These are phyloP conservation scores for Dynastes grantii DNA, from an alignment of 2,888 invertebrate genomes.

Conservation along the genomic window DNA sequence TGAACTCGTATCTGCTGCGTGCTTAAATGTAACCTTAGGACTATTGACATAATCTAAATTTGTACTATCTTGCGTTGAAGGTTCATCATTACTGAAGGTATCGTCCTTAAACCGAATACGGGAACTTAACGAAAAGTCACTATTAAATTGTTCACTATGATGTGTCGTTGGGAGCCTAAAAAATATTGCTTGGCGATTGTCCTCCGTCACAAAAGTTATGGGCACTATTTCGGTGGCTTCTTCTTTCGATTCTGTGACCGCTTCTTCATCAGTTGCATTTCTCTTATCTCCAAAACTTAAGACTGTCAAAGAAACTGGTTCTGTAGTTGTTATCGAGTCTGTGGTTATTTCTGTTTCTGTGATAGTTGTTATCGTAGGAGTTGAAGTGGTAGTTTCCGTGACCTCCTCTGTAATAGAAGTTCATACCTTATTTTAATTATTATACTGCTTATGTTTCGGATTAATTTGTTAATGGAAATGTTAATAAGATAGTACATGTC, in stretches of 20 bases:
- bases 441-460: slow-evolving; percentile 38
- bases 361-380: slow-evolving; percentile 32
- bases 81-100: slow-evolving; percentile 47
- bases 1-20: slow-evolving; percentile 42
- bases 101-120: slow-evolving; percentile 46
- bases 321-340: slow-evolving; percentile 44
- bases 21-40: slow-evolving; percentile 46
- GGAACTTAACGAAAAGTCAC: slow-evolving; percentile 38
- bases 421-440: slow-evolving; percentile 50
- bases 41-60: slow-evolving; percentile 43
- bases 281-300: slow-evolving; percentile 47
- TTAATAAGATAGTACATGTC: no score
- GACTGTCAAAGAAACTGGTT: slow-evolving; percentile 47
- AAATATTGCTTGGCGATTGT: slow-evolving; percentile 59
- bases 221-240: slow-evolving; percentile 3
- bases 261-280: slow-evolving; percentile 31
- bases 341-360: slow-evolving; percentile 47
- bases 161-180: slow-evolving; percentile 55
- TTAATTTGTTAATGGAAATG: background rate
- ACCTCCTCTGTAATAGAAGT: slow-evolving; percentile 50
- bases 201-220: slow-evolving; percentile 48
- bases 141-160: slow-evolving; percentile 39
- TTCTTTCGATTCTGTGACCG: slow-evolving; percentile 1
- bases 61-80: slow-evolving; percentile 49
- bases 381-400: slow-evolving; percentile 43